A percentile compares a stretch with the other conserved stretches of the same genome.
Conservation (phyloP, 2,888 invertebrate species). For the Eristalis arbustorum region DNA sequence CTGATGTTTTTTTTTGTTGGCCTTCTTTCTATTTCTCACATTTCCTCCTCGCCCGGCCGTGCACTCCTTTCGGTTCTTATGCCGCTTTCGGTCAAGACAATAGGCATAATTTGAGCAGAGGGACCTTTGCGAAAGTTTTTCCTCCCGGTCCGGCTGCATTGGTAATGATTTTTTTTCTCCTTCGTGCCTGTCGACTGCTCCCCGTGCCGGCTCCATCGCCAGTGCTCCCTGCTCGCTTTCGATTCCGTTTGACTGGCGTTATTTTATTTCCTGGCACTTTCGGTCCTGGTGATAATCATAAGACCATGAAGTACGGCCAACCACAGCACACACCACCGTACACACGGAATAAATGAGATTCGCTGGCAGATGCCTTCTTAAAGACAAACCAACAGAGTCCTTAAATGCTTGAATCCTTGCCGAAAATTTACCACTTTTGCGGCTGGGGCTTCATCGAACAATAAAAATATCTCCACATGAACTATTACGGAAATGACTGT, state of each 20-base stretch:
- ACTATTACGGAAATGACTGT: conserved; percentile 43
- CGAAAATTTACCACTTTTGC: conserved; percentile 42
- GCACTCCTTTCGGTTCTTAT: conserved; percentile 13
- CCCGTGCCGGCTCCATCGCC: background rate
- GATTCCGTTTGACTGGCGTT: conserved; percentile 39
- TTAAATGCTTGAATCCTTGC: conserved; percentile 20
- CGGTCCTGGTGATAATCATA: conserved; percentile 55
- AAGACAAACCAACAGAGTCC: conserved; percentile 24
- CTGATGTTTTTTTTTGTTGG: background rate
- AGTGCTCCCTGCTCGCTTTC: background rate
- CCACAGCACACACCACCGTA: background rate
- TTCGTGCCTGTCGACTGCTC: background rate
- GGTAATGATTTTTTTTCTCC: conserved; percentile 3
- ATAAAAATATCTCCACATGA: conserved; percentile 60
- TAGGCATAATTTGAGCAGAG: conserved; percentile 1
- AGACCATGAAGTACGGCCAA: conserved; percentile 41
- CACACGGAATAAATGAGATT: conserved; percentile 6
- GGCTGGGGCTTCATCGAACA: conserved; percentile 55
- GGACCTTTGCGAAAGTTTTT: background rate
- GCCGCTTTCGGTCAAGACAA: conserved; percentile 23
- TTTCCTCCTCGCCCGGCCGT: background rate
- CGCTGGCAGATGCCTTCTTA: conserved; percentile 19
- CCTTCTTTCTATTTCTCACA: background rate
- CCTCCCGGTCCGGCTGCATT: background rate
- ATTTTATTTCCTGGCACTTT: conserved; percentile 55